These are phyloP conservation scores for Muntiacus muntjak DNA, from an alignment of 2,113 vertebrate species.

Conservation along the genomic window DNA sequence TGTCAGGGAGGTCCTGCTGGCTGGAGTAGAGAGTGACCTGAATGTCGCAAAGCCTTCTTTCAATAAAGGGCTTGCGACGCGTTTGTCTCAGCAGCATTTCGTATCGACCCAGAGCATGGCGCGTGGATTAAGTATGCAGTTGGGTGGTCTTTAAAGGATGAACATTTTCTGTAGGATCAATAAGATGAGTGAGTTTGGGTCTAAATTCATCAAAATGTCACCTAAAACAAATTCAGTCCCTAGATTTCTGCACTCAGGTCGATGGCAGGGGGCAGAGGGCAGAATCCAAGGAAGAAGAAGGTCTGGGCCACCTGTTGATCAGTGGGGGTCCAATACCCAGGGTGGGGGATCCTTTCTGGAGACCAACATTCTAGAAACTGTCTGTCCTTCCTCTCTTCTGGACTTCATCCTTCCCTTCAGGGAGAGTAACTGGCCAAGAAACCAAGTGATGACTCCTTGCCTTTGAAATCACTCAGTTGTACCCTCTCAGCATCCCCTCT, in stretches of 20 bases:
- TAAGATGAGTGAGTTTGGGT: constrained; percentile 36
- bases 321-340: not conserved
- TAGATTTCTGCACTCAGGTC: not conserved
- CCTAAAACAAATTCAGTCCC: not conserved
- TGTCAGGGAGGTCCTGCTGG: not conserved
- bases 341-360: not conserved
- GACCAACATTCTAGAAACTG: not conserved
- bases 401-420: not conserved
- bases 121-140: constrained; percentile 44
- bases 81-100: not conserved
- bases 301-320: not conserved
- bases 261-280: not conserved
- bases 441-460: not conserved
- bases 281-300: not conserved
- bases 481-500: not conserved
- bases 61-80: not conserved
- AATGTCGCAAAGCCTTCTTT: not conserved
- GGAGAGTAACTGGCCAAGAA: not conserved
- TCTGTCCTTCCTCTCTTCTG: not conserved
- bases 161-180: constrained; percentile 60
- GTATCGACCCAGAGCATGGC: not conserved
- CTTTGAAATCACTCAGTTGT: not conserved
- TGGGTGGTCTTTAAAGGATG: constrained; percentile 46
- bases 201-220: constrained; percentile 57
- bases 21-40: not conserved